These are phyloP conservation scores for Chauna torquata DNA, from an alignment of 2,113 vertebrate species.

Conservation along the genomic window DNA sequence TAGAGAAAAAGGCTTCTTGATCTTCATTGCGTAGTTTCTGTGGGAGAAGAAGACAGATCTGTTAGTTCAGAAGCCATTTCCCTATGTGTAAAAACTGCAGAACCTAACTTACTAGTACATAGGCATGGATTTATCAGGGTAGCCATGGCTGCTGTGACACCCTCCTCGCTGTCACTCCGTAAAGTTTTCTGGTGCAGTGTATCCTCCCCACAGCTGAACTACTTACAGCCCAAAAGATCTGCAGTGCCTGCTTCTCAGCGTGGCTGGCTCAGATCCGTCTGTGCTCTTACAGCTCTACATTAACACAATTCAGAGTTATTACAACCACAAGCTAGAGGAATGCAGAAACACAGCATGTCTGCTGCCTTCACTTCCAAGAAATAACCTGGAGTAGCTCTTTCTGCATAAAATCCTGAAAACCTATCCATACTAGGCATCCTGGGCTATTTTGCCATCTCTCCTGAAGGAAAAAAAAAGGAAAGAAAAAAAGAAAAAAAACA, in stretches of 20 bases:
- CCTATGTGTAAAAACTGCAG: not conserved
- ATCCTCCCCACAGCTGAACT: not conserved
- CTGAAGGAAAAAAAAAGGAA: slow-evolving; percentile 22
- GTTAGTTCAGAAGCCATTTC: not conserved
- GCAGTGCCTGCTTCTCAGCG: not conserved
- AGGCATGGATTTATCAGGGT: not conserved
- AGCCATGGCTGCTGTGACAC: not conserved
- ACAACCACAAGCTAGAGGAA: slow-evolving; percentile 51
- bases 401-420: not conserved
- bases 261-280: not conserved
- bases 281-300: not conserved
- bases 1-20: slow-evolving; percentile 80
- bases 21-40: slow-evolving; percentile 79
- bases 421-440: slow-evolving; percentile 9
- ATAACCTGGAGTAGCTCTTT: slow-evolving; percentile 35
- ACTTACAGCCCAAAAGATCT: not conserved
- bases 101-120: not conserved
- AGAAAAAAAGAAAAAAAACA: not conserved
- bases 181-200: not conserved
- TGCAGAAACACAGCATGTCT: slow-evolving; percentile 50
- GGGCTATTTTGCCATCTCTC: not conserved
- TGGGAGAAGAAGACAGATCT: not conserved
- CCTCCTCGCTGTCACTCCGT: not conserved
- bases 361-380: slow-evolving; percentile 43
- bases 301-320: slow-evolving; percentile 22